These are phyloP conservation scores for Corythornis vintsioides DNA, from an alignment of 2,113 vertebrate genomes.

Conservation along the genomic window DNA sequence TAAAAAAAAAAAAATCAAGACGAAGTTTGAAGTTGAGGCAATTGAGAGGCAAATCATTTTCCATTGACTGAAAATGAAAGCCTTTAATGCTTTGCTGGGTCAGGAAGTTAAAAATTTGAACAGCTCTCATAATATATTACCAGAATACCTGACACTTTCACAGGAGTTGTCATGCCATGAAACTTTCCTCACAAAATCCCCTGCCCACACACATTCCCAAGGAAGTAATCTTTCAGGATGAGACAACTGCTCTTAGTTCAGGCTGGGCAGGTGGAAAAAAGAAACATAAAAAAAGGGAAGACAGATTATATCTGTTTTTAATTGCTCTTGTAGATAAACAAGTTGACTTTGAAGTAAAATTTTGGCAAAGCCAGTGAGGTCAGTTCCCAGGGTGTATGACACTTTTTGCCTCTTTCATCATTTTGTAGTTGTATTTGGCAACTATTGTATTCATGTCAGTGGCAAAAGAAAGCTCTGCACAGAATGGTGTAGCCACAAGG, in stretches of 20 bases:
- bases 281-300: neutral
- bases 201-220: neutral
- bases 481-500: neutral
- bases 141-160: neutral
- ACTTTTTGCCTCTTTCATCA: neutral
- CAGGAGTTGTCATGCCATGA: neutral
- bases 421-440: neutral
- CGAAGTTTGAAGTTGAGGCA: neutral
- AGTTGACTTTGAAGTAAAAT: neutral
- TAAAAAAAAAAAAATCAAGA: neutral
- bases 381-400: neutral
- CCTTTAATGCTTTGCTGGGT: neutral
- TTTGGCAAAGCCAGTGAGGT: neutral
- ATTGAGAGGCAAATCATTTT: neutral
- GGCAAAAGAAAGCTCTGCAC: neutral
- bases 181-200: neutral
- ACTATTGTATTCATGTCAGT: accelerated
- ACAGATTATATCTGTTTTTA: neutral
- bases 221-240: neutral
- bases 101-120: neutral
- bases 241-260: neutral
- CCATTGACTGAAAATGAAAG: neutral
- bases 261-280: neutral
- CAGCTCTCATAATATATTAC: neutral
- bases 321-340: neutral